phyloP scores from a whole-genome alignment of 1,140 invertebrate genomes.

The Zaprionus lachaisei region DNA sequence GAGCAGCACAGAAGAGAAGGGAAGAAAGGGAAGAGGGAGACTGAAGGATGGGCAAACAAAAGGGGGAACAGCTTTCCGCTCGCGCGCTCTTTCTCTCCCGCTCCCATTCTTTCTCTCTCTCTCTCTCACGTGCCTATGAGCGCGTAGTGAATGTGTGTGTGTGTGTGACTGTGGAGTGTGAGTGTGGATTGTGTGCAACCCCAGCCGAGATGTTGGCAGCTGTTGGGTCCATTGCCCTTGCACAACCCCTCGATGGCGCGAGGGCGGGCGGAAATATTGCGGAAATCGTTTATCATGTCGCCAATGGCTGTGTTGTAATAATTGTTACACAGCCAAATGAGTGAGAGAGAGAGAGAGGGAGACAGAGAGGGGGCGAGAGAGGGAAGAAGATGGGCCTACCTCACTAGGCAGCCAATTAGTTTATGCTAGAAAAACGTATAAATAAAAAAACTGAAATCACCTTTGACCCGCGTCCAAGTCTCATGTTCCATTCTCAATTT shows the following conservation, averaged over 20 bases:
- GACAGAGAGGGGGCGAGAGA: not conserved
- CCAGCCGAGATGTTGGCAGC: constrained; percentile 30
- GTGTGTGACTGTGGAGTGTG: constrained; percentile 8
- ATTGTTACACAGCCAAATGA: constrained; percentile 63
- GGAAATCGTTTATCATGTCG: constrained; percentile 83
- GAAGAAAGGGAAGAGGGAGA: not conserved
- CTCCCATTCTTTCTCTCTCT: constrained; percentile 5
- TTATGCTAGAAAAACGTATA: constrained; percentile 7
- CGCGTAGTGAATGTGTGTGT: constrained; percentile 3
- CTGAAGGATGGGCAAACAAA: constrained; percentile 23
- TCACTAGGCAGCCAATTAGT: constrained; percentile 28
- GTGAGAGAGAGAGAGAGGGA: not conserved
- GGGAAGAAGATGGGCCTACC: not conserved
- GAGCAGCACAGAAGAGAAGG: not conserved
- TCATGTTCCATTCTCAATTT: constrained; percentile 44
- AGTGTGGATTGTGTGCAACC: constrained; percentile 28
- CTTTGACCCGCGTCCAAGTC: constrained; percentile 26
- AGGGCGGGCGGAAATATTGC: constrained; percentile 67
- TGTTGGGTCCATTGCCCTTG: constrained; percentile 55
- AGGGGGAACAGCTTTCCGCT: constrained; percentile 10
- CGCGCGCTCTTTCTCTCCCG: constrained; percentile 12
- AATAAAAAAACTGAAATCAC: constrained; percentile 18
- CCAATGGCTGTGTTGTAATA: constrained; percentile 81
- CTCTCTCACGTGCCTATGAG: constrained; percentile 7
- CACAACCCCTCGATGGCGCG: constrained; percentile 30